A percentile compares a stretch with the other conserved stretches of the same genome.
Evolutionary conservation across 2,797 vertebrate species (phyloP).

Genomic region (Tangara arthus): DNA sequence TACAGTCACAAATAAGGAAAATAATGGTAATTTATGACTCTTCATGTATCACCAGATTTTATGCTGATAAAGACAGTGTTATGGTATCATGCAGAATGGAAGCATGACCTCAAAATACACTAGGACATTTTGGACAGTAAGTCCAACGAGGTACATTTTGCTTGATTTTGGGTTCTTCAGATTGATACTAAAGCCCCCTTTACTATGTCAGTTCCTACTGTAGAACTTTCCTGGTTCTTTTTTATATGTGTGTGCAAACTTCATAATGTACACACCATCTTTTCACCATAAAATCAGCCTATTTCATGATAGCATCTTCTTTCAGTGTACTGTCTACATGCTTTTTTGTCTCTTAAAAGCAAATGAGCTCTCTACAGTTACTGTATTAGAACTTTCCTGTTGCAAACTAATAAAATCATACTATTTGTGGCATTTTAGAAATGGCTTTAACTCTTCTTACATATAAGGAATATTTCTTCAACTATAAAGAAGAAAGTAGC

Average conservation of each 20-base stretch:
- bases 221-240: background rate
- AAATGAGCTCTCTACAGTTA: background rate
- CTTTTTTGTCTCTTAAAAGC: background rate
- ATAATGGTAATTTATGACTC: background rate
- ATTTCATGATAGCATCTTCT: background rate
- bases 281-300: background rate
- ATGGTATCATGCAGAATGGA: background rate
- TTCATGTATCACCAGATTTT: background rate
- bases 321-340: background rate
- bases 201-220: background rate
- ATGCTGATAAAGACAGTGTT: background rate
- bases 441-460: background rate
- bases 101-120: background rate
- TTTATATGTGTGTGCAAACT: background rate
- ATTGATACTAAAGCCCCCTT: background rate
- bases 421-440: background rate
- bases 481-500: background rate
- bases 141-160: background rate
- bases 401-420: background rate
- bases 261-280: background rate
- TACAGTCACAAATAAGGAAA: background rate
- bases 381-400: background rate
- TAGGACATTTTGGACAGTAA: background rate
- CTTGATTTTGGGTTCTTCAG: background rate
- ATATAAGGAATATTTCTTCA: background rate